Conservation (phyloP, 2,888 invertebrate genomes). For the Oligia latruncula region DNA sequence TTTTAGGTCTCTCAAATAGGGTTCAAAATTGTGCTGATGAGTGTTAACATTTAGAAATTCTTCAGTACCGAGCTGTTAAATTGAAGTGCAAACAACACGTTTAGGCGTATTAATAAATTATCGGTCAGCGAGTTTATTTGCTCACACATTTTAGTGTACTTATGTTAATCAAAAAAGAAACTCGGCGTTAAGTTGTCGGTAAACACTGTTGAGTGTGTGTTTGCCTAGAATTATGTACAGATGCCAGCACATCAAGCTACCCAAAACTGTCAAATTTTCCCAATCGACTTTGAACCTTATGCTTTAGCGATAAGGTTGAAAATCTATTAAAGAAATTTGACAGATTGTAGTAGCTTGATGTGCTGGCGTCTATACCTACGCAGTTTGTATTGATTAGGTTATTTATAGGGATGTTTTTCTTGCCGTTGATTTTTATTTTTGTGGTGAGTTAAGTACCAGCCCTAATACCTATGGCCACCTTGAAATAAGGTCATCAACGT, state of each 20-base stretch:
- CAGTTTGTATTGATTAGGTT: slow-evolving; percentile 56
- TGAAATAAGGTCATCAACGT: background rate
- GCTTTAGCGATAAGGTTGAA: no score
- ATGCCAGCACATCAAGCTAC: no score
- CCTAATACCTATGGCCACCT: background rate
- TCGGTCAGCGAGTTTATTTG: slow-evolving; percentile 75
- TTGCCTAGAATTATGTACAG: slow-evolving; percentile 53
- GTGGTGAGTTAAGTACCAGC: background rate
- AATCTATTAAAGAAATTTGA: no score
- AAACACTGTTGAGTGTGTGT: slow-evolving; percentile 72
- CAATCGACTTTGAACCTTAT: no score
- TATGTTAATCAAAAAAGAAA: slow-evolving; percentile 81
- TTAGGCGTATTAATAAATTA: slow-evolving; percentile 84
- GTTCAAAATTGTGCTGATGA: slow-evolving; percentile 23
- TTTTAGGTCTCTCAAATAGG: background rate
- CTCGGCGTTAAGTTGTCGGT: slow-evolving; percentile 78
- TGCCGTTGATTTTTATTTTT: background rate
- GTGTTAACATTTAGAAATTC: slow-evolving; percentile 63
- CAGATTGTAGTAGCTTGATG: no score
- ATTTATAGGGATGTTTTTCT: slow-evolving; percentile 28
- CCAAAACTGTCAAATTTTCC: no score
- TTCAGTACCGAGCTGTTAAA: slow-evolving; percentile 67
- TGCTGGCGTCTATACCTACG: slow-evolving; percentile 20
- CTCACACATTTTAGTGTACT: slow-evolving; percentile 79
- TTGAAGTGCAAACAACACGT: slow-evolving; percentile 67